Conservation (phyloP, 2,888 invertebrate genomes). For the Dinocampus coccinellae region DNA sequence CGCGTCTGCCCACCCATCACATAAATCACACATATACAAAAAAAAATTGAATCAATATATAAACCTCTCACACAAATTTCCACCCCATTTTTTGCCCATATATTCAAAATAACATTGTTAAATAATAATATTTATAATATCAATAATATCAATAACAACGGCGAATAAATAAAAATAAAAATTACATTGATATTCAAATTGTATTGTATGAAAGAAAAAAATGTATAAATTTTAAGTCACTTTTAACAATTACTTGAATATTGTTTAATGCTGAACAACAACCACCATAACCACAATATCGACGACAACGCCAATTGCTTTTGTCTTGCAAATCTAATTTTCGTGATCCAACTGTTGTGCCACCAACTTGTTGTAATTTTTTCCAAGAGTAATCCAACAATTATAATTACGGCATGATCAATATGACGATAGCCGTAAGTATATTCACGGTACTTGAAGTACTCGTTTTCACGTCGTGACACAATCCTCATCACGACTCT, state of each 20-base stretch:
- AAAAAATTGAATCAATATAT: background rate
- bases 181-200: too few relatives aligned
- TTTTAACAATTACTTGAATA: background rate
- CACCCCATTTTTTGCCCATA: background rate
- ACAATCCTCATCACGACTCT: conserved; percentile 40
- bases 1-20: too few relatives aligned
- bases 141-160: too few relatives aligned
- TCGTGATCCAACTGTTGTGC: conserved; percentile 12
- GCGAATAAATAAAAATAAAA: background rate
- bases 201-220: too few relatives aligned
- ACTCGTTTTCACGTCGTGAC: conserved; percentile 29
- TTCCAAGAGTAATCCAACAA: background rate
- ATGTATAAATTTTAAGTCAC: too few relatives aligned
- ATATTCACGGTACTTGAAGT: conserved; percentile 27
- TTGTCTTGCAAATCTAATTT: conserved; percentile 23
- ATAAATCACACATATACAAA: background rate
- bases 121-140: background rate
- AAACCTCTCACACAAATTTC: background rate
- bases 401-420: background rate
- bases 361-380: conserved; percentile 20
- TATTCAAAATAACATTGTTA: background rate
- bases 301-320: background rate
- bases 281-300: background rate
- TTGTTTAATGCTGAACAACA: conserved; percentile 20
- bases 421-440: conserved; percentile 14